Evolutionary conservation across 2,888 invertebrate genomes (phyloP).

Genomic region (Agapostemon virescens): DNA sequence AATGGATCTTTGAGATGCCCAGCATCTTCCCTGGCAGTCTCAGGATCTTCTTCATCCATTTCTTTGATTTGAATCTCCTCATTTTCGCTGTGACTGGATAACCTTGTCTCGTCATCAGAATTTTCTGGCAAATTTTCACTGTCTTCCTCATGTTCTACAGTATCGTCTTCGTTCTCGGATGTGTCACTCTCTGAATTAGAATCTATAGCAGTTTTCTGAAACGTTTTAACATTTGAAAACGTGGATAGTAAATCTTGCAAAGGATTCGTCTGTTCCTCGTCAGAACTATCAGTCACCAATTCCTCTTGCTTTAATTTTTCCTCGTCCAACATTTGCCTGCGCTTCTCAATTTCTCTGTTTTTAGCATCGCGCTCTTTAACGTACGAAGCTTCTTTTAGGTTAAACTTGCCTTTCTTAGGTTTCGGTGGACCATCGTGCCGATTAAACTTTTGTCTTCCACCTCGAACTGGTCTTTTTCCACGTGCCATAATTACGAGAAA

Average conservation of each 20-base stretch:
- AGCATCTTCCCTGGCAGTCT: constrained; percentile 78
- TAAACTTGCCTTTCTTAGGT: constrained; percentile 75
- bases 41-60: constrained; percentile 76
- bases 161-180: constrained; percentile 52
- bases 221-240: constrained; percentile 69
- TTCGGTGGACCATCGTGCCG: constrained; percentile 63
- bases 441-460: constrained; percentile 72
- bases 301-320: constrained; percentile 80
- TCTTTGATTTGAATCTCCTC: constrained; percentile 60
- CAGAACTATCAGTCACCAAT: constrained; percentile 79
- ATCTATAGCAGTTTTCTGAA: constrained; percentile 74
- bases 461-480: constrained; percentile 68
- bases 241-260: constrained; percentile 82
- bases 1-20: constrained; percentile 84
- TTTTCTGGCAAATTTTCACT: constrained; percentile 58
- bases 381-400: constrained; percentile 73
- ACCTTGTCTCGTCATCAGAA: constrained; percentile 27
- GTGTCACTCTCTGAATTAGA: constrained; percentile 76
- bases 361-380: constrained; percentile 75
- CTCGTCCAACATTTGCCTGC: constrained; percentile 79
- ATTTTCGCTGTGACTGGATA: constrained; percentile 29
- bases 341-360: constrained; percentile 75
- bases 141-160: constrained; percentile 49
- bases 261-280: constrained; percentile 82
- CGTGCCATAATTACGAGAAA: constrained; percentile 66